Conservation (phyloP, 2,113 vertebrate species). For the Tricholaema leucomelas region DNA sequence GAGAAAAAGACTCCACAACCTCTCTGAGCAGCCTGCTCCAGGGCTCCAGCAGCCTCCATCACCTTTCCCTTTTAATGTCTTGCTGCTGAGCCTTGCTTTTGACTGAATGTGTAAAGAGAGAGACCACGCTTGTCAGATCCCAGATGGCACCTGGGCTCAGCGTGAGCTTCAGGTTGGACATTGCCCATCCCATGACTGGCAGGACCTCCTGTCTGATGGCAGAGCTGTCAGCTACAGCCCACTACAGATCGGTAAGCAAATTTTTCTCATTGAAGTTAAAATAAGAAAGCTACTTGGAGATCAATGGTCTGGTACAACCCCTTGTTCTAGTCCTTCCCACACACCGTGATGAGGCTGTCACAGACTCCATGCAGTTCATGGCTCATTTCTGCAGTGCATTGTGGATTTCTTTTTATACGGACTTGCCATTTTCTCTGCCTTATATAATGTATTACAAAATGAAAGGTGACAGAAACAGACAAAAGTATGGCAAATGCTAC, state of each 20-base stretch:
- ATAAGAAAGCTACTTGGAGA: conserved; percentile 26
- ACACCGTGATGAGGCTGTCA: conserved; percentile 25
- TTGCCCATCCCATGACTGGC: background rate
- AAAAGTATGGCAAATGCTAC: background rate
- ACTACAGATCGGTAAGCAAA: background rate
- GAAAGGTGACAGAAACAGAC: background rate
- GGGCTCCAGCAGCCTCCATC: no score
- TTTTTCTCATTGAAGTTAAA: background rate
- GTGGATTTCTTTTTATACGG: background rate
- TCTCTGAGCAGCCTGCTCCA: no score
- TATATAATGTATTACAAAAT: conserved; percentile 11
- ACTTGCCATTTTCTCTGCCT: conserved; percentile 2
- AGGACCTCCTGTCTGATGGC: background rate
- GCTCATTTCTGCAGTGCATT: conserved; percentile 9
- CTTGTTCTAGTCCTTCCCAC: conserved; percentile 42
- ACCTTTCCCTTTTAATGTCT: background rate
- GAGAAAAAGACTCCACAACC: no score
- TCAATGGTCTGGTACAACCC: conserved; percentile 41
- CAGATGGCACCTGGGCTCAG: rapidly evolving
- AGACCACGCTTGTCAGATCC: background rate
- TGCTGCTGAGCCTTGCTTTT: background rate
- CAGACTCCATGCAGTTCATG: background rate
- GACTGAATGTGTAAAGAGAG: background rate
- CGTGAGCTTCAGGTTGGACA: rapidly evolving
- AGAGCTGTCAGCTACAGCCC: background rate